Conservation (phyloP, 2,797 vertebrate species). For the Melanogrammus aeglefinus region DNA sequence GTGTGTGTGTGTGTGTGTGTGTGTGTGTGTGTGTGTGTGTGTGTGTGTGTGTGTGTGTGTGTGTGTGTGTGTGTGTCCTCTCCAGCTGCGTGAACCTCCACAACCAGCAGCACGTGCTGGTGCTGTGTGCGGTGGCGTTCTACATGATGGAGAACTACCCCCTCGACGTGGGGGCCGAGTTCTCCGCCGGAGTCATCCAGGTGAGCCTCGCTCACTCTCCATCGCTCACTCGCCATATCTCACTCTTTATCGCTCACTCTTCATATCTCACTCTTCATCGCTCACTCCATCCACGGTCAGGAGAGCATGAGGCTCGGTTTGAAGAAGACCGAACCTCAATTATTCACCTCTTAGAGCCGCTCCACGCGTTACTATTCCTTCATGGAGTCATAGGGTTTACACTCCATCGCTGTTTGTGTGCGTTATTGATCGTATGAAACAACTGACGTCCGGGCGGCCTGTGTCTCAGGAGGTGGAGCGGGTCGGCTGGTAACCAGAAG, state of each 20-base stretch:
- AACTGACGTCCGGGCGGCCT: no score
- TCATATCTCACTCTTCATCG: no score
- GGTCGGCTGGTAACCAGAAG: no score
- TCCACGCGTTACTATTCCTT: no score
- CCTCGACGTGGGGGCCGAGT: constrained; percentile 92
- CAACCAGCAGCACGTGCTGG: constrained; percentile 95
- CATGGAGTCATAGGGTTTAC: no score
- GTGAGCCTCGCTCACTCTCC: constrained; percentile 55
- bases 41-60: not conserved
- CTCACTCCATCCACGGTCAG: not conserved
- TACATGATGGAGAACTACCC: constrained; percentile 99
- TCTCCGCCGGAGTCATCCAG: constrained; percentile 93
- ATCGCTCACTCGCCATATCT: no score
- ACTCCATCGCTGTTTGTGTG: not conserved
- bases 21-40: no score
- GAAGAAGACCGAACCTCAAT: no score
- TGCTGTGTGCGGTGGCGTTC: constrained; percentile 96
- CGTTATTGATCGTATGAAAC: not conserved
- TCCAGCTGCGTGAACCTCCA: constrained; percentile 90
- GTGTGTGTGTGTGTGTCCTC: constrained; percentile 6
- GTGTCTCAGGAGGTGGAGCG: no score
- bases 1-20: no score
- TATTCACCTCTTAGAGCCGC: not conserved
- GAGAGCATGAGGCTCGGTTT: no score
- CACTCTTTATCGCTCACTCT: no score